Evolutionary conservation across 2,888 invertebrate genomes (phyloP).

Genomic region (Sphecodes monilicornis): DNA sequence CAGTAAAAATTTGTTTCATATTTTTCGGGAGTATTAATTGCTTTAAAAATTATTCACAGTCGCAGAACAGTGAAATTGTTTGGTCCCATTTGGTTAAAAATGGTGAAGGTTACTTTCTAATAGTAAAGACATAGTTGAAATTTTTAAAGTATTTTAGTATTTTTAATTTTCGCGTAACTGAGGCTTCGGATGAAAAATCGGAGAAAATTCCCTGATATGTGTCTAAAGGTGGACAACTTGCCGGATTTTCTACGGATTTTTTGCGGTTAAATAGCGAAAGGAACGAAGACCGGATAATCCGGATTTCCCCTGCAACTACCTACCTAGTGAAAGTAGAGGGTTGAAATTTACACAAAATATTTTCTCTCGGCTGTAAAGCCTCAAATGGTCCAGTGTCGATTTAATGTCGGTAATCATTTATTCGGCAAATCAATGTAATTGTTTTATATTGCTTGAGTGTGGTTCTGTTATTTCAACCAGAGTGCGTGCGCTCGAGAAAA

Average conservation of each 20-base stretch:
- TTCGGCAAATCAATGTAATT: neutral
- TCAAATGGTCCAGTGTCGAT: neutral
- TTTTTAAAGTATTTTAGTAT: neutral
- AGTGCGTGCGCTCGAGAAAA: neutral
- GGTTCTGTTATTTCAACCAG: neutral
- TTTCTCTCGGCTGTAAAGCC: neutral
- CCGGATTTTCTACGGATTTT: neutral
- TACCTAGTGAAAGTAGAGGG: neutral
- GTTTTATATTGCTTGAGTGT: neutral
- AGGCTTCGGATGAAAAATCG: neutral
- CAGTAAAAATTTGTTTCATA: too few species aligned
- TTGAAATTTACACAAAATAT: neutral
- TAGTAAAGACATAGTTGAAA: neutral
- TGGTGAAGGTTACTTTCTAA: neutral
- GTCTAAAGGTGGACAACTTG: neutral
- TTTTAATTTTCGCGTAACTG: neutral
- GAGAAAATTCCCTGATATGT: neutral
- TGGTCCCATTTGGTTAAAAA: too few species aligned
- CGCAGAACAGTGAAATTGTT: too few species aligned
- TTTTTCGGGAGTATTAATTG: too few species aligned
- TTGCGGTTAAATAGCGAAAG: neutral
- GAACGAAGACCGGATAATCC: neutral
- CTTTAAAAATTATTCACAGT: too few species aligned
- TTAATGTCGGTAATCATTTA: too few species aligned
- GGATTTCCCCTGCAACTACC: neutral